Percentiles rank a stretch among this genome's conserved stretches.
phyloP scores from a whole-genome alignment of 2,797 vertebrate species.

The Sphenodon punctatus region DNA sequence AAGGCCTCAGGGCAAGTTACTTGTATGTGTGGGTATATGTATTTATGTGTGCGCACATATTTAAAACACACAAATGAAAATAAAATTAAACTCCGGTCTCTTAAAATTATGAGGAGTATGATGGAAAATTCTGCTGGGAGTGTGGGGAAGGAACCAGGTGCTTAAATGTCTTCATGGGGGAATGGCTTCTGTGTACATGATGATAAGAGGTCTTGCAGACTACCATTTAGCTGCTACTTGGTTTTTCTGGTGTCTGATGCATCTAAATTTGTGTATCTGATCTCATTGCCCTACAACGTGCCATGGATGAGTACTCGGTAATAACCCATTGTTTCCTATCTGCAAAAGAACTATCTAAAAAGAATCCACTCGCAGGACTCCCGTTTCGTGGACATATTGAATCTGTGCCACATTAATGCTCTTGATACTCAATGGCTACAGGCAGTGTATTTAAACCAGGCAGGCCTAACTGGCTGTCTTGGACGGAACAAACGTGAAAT shows the following conservation, averaged over 20 bases:
- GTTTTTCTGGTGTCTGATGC: background rate
- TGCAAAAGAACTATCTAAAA: background rate
- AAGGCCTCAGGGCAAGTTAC: too few relatives aligned
- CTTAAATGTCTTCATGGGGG: too few relatives aligned
- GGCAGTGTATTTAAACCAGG: background rate
- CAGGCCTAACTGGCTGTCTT: background rate
- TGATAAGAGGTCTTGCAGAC: background rate
- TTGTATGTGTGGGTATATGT: too few relatives aligned
- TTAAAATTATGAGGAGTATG: too few relatives aligned
- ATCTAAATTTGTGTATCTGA: background rate
- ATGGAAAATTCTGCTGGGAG: too few relatives aligned
- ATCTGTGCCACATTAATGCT: background rate
- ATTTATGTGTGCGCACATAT: too few relatives aligned
- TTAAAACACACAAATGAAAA: too few relatives aligned
- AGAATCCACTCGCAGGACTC: background rate
- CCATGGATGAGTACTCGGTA: background rate
- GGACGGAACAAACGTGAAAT: background rate
- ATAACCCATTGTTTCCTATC: background rate
- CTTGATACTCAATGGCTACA: background rate
- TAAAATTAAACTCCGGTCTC: too few relatives aligned
- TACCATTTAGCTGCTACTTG: background rate
- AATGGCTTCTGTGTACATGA: too few relatives aligned
- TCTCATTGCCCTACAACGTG: background rate
- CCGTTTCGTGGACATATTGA: background rate
- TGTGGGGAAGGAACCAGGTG: too few relatives aligned